These are phyloP conservation scores for Drosophila pachea DNA, from an alignment of 1,140 invertebrate genomes.

Conservation along the genomic window DNA sequence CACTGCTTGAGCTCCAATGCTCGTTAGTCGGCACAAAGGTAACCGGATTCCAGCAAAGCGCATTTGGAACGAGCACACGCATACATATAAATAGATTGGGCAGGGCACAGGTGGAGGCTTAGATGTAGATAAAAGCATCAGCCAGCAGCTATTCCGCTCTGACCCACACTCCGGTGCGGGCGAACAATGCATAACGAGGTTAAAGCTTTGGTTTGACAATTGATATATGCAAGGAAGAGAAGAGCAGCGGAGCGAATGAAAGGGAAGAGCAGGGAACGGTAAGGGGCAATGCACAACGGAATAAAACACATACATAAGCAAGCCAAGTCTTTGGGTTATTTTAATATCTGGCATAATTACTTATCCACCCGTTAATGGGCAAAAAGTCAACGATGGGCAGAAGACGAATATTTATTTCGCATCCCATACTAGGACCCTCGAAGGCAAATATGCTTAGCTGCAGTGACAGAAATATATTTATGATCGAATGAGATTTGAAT, in stretches of 20 bases:
- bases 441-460: too few relatives aligned
- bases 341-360: slow-evolving; percentile 68
- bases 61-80: slow-evolving; percentile 30
- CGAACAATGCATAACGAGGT: slow-evolving; percentile 10
- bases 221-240: slow-evolving; percentile 10
- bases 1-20: slow-evolving; percentile 15
- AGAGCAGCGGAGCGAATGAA: too few relatives aligned
- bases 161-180: background rate
- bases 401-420: slow-evolving; percentile 35
- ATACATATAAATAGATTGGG: slow-evolving; percentile 1
- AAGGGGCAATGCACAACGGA: too few relatives aligned
- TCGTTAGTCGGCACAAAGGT: slow-evolving; percentile 27
- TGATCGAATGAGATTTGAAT: slow-evolving; percentile 5
- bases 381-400: slow-evolving; percentile 39
- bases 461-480: too few relatives aligned
- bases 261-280: too few relatives aligned
- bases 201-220: slow-evolving; percentile 26
- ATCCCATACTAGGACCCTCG: too few relatives aligned
- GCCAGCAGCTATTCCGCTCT: background rate
- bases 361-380: slow-evolving; percentile 62
- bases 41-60: slow-evolving; percentile 30
- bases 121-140: background rate
- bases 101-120: slow-evolving; percentile 12
- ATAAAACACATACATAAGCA: slow-evolving; percentile 40
- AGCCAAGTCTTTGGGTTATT: slow-evolving; percentile 57